Base-by-base conservation (phyloP, 64 coral and sea anemone species). In the Astreopora myriophthalma region DNA sequence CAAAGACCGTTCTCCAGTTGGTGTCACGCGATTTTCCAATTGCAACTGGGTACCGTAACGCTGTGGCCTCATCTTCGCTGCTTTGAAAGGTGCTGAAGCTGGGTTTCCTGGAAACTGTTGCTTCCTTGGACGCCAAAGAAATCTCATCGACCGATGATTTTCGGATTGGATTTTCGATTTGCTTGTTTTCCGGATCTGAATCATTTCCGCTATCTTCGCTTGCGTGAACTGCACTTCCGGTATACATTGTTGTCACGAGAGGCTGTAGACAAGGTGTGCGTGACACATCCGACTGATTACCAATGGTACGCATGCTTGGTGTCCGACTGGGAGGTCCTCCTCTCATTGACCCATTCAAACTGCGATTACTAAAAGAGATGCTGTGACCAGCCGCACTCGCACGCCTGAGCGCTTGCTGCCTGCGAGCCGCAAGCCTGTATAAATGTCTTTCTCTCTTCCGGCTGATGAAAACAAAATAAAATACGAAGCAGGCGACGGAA, bases 391-490 rank as follows among this genome's bases (percentile, higher is more conserved):
- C 22, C 31, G n/a, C 68, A 44, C 26, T 69, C 14, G 58, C 76
- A 61, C 62, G 80, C 34, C 34, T 90, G 44, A 87, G 92, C 24
- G 79, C 85, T 74, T 75, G 77, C 31, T 90, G 74, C 69, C 82
- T 90, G 35, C 79, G 72, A 64, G 74, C 85, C 17, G 86, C 73
- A 14, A 70, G 81, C 34, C 29, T 87, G 17, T 34, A 42, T 14
- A 62, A 65, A 42, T 65, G 20, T 9, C 33, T 29, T 1, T 74
- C 49, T 49, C 13, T 75, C 22, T 49, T 63, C n/a, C 80, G 75
- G 42, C 73, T 92, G 79, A 86, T 86, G 31, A 92, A 55, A 31
- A 78, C 48, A 34, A 87, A 72, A 44, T 97, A 97, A 82, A 94
- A 67, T 23, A 94, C 28, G 37, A 90, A 74, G 10, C 73, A 83